Conservation (phyloP, 1,140 invertebrate genomes). For the Oedothorax gibbosus region DNA sequence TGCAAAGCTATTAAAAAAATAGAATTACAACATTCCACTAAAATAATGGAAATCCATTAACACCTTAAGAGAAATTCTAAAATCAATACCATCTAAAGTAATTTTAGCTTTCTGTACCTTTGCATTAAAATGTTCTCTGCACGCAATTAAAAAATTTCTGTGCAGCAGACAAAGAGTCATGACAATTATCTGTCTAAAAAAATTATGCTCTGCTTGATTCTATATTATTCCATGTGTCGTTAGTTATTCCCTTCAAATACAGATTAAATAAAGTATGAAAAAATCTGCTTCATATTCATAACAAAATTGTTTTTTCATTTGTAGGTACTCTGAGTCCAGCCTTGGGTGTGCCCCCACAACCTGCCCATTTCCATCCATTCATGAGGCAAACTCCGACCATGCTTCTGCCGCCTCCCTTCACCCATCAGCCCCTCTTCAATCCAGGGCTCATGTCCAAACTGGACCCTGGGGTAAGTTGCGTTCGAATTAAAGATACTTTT, state of each 20-base stretch:
- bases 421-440: conserved; percentile 17
- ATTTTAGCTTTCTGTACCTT: neutral
- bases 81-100: no score
- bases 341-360: conserved; percentile 60
- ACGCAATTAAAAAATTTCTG: neutral
- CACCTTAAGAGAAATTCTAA: no score
- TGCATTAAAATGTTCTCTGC: neutral
- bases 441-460: conserved; percentile 29
- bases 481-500: neutral
- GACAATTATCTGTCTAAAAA: no score
- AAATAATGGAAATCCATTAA: no score
- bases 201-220: neutral
- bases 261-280: neutral
- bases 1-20: no score
- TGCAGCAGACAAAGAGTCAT: no score
- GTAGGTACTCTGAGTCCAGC: conserved; percentile 63
- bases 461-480: conserved; percentile 22
- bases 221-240: no score
- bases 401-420: conserved; percentile 15
- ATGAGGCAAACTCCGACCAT: conserved; percentile 50
- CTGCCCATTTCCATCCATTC: conserved; percentile 59
- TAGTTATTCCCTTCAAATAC: no score
- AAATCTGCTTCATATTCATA: neutral
- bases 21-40: no score
- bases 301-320: neutral